Evolutionary conservation across 1,140 invertebrate species (phyloP), one percentile per base, ranked within the genome.

Genomic region (Cepaea nemoralis): DNA sequence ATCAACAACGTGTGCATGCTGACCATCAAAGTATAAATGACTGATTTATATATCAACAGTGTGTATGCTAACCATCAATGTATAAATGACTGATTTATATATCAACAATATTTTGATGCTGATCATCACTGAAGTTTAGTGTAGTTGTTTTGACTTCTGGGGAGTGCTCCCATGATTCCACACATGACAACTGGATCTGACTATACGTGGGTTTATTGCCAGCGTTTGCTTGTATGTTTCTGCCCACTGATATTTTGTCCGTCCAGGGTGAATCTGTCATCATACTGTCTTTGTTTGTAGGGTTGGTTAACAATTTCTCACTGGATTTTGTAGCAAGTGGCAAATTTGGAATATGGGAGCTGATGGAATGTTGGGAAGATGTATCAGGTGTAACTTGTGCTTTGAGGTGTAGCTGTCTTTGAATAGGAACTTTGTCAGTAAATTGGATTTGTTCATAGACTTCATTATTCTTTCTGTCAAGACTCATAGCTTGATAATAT

Each of bases 51-150:
- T n/a, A n/a, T n/a, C n/a, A n/a, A n/a, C n/a, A n/a, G n/a, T n/a
- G n/a, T n/a, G n/a, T n/a, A n/a, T n/a, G n/a, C n/a, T n/a, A n/a
- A n/a, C n/a, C n/a, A n/a, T n/a, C n/a, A n/a, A n/a, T n/a, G n/a
- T n/a, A n/a, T n/a, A n/a, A n/a, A n/a, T n/a, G n/a, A n/a, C n/a
- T 14, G 50, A 55, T 55, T 55, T 55, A 55, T 55, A 55, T 55
- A 55, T 55, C 50, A 5, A 55, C 2, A 2, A 55, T 24, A 22
- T 55, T 55, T 55, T 14, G 3, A 55, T 55, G 5, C n/a, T 55
- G 50, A 1, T 55, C 19, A 3, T 14, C 22, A 8, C n/a, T 55
- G 3, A 22, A 19, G 50, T 55, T 55, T 55, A 22, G n/a, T 55
- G 1, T 19, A 55, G 8, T 19, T 55, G 50, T 55, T 2, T 22